Evolutionary conservation across 23 tunicate genomes (phyloP), one percentile per base, ranked within the genome.

Genomic region (Trididemnum miniatum): DNA sequence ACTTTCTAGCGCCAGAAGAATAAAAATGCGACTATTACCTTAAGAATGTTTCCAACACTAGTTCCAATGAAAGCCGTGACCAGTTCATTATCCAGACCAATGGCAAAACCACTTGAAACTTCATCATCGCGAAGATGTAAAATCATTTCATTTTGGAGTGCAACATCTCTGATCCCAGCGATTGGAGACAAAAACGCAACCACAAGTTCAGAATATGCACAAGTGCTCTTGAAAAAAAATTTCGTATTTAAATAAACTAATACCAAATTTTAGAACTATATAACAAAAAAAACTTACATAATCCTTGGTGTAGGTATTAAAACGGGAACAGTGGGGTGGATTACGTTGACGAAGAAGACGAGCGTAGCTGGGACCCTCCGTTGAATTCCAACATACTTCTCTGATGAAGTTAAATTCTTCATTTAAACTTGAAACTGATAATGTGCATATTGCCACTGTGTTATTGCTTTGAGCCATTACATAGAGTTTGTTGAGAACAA

Each of bases 51-150:
- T 25, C 67, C 67, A 12, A 12, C 29, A 12, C 25, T 12, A 20
- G 67, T 62, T 62, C 67, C 67, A 4, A 62, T 62, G 67, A 62
- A 62, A 20, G 67, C 67, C 54, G 54, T 7, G 15, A 44, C 12
- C 9, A 44, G 54, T 15, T 15, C 54, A 44, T 44, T 44, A 44
- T 9, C 54, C 54, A 44, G 9, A 44, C 15, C 54, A 9, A 44
- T 15, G 9, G 54, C 54, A 44, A 44, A 44, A 44, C 12, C 15
- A 7, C 12, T 44, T 44, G 15, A 9, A 44, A 44, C 54, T 44
- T 7, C 54, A 15, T 44, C 54, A n/a, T n/a, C n/a, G n/a, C n/a
- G n/a, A n/a, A n/a, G n/a, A n/a, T n/a, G n/a, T n/a, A n/a, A n/a
- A 7, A 15, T 7, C 9, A 44, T 9, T 44, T 44, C 54, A 9